Evolutionary conservation across 30 jellyfish, hydroid and myxozoan species (phyloP).

Genomic region (Turritopsis dohrnii): DNA sequence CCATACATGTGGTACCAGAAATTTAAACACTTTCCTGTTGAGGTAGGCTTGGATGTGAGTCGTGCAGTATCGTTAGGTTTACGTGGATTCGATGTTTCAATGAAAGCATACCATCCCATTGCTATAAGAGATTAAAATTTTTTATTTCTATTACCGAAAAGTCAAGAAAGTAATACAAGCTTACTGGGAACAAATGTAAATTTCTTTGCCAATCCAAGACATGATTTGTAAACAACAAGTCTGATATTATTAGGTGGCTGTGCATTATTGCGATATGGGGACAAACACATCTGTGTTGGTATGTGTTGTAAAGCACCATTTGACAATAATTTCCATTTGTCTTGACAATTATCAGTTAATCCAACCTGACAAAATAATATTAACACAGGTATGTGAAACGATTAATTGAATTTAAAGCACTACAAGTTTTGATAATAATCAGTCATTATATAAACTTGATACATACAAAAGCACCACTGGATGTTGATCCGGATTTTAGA

Average conservation of each 20-base stretch:
- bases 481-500: slow-evolving; percentile 69
- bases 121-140: slow-evolving; percentile 39
- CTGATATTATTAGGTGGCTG: slow-evolving; percentile 66
- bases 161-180: not conserved
- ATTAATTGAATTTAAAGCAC: too few relatives aligned
- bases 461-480: slow-evolving; percentile 29
- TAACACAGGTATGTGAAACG: too few relatives aligned
- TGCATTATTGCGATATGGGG: slow-evolving; percentile 45
- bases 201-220: slow-evolving; percentile 36
- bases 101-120: slow-evolving; percentile 86
- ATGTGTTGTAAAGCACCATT: slow-evolving; percentile 71
- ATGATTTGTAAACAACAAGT: slow-evolving; percentile 52
- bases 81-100: slow-evolving; percentile 82
- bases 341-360: slow-evolving; percentile 63
- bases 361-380: slow-evolving; percentile 51
- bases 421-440: too few relatives aligned
- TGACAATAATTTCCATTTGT: slow-evolving; percentile 60
- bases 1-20: slow-evolving; percentile 99
- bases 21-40: slow-evolving; percentile 63
- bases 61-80: slow-evolving; percentile 92
- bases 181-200: slow-evolving; percentile 82
- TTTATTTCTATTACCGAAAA: too few relatives aligned
- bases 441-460: not conserved
- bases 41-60: slow-evolving; percentile 48
- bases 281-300: slow-evolving; percentile 65